Conservation (phyloP, 1,140 invertebrate species). For the Formica exsecta region DNA sequence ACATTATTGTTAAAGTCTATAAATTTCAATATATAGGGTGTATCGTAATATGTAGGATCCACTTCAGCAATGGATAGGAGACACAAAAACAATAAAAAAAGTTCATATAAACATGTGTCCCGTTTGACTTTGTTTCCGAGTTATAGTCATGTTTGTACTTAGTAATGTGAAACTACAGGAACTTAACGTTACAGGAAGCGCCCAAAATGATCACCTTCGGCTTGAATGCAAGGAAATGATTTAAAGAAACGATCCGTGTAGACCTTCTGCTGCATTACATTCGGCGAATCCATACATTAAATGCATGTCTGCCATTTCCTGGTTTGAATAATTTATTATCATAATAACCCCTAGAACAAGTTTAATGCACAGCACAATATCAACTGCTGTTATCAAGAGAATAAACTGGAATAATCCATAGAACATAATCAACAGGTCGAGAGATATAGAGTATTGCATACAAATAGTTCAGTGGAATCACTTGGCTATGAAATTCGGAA, state of each 20-base stretch:
- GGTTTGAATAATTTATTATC: not conserved
- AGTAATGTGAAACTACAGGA: too few relatives aligned
- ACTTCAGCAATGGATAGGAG: too few relatives aligned
- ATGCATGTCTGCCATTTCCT: not conserved
- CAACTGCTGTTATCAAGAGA: not conserved
- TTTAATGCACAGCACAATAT: not conserved
- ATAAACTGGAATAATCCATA: not conserved
- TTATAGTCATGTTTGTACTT: too few relatives aligned
- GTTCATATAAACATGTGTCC: too few relatives aligned
- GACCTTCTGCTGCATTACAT: not conserved
- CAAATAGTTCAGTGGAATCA: not conserved
- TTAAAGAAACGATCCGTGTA: too few relatives aligned
- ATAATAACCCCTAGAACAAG: too few relatives aligned
- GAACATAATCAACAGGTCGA: not conserved
- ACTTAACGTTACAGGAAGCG: too few relatives aligned
- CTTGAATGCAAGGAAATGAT: too few relatives aligned
- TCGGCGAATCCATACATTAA: not conserved
- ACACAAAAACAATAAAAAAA: too few relatives aligned
- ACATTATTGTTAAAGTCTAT: not conserved
- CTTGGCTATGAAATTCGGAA: too few relatives aligned
- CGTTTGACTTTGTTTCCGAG: too few relatives aligned
- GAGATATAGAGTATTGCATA: not conserved
- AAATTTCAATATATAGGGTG: conserved; percentile 9
- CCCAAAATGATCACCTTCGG: not conserved
- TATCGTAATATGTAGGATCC: too few relatives aligned